These are phyloP conservation scores for Calidris pugnax DNA, from an alignment of 2,113 vertebrate genomes.

Conservation along the genomic window DNA sequence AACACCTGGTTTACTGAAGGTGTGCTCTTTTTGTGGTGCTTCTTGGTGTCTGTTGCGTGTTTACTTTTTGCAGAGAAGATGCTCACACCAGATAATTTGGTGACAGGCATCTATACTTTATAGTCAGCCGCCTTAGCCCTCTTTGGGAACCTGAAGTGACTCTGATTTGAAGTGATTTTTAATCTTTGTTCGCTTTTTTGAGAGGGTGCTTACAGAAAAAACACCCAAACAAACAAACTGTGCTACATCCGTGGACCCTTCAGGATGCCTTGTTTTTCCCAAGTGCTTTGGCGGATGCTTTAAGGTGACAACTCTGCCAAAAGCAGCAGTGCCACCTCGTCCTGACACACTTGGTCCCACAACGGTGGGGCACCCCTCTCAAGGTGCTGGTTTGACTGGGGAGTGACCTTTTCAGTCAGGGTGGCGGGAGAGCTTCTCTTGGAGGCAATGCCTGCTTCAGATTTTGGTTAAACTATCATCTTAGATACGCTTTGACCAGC, in stretches of 20 bases:
- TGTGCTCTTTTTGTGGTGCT: neutral
- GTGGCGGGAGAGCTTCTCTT: neutral
- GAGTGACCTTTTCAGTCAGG: neutral
- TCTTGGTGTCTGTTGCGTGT: accelerated
- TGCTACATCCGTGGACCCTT: neutral
- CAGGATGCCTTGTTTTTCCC: neutral
- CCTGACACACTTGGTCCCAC: neutral
- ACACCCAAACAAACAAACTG: neutral
- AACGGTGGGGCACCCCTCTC: neutral
- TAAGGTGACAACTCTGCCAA: neutral
- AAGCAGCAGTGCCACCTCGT: neutral
- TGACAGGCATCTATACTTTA: neutral
- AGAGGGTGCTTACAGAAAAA: neutral
- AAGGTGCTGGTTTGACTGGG: neutral
- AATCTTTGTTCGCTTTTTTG: neutral
- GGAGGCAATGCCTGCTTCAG: neutral
- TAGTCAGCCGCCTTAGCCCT: neutral
- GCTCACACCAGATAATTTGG: neutral
- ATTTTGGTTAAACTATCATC: neutral
- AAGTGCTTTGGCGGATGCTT: neutral
- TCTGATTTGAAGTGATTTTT: neutral
- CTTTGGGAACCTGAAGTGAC: neutral
- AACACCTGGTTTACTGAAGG: neutral
- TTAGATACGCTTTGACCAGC: neutral
- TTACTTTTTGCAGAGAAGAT: neutral